phyloP scores from a whole-genome alignment of 2,797 vertebrate genomes.

The Acipenser oxyrinchus region DNA sequence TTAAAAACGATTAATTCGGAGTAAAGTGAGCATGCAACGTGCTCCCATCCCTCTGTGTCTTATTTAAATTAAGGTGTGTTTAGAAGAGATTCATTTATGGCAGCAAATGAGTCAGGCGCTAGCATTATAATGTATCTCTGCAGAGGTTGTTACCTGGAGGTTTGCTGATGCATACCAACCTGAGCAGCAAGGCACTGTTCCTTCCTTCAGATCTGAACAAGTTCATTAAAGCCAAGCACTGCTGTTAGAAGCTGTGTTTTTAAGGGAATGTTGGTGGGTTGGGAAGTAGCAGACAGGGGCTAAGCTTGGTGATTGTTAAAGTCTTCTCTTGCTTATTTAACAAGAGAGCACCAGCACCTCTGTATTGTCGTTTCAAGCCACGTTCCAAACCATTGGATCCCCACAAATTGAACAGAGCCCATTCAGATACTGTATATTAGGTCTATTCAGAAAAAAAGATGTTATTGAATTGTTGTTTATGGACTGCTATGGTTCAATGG shows the following conservation, averaged over 20 bases:
- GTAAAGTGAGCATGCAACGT: background rate
- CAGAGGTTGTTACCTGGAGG: background rate
- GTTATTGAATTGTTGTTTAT: too few species aligned
- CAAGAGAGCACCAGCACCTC: background rate
- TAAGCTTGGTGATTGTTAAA: background rate
- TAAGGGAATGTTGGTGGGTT: background rate
- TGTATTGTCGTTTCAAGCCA: background rate
- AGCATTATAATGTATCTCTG: background rate
- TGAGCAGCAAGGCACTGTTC: background rate
- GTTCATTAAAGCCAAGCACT: background rate
- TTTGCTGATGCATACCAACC: background rate
- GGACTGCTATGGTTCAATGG: too few species aligned
- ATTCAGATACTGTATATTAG: too few species aligned
- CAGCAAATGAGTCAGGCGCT: background rate
- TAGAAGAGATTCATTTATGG: background rate
- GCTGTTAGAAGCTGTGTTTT: background rate
- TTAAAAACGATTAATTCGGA: background rate
- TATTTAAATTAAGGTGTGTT: background rate
- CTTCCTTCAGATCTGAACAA: background rate
- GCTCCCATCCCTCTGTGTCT: background rate
- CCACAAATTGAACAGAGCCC: too few species aligned
- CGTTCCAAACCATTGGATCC: background rate
- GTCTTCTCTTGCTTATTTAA: background rate
- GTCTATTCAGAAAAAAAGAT: too few species aligned
- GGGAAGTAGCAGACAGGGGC: background rate